These are phyloP conservation scores for Diaprepes abbreviatus DNA, from an alignment of 2,888 invertebrate species.

Conservation along the genomic window DNA sequence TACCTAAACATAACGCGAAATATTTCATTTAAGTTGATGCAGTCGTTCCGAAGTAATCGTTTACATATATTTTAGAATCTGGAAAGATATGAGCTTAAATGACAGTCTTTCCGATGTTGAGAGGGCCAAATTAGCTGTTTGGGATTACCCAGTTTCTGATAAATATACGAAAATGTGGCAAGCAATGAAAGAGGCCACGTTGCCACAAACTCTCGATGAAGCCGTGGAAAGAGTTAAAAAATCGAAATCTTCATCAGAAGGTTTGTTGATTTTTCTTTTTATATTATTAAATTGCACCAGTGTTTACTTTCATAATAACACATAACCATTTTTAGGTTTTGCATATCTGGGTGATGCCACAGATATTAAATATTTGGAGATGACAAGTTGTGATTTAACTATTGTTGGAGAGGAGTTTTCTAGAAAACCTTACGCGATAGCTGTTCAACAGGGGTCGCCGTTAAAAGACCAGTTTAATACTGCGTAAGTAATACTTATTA, in stretches of 20 bases:
- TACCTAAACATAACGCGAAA: too few relatives aligned
- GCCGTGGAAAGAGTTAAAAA: slow-evolving; percentile 82
- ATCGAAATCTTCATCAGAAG: slow-evolving; percentile 80
- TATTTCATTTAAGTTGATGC: too few relatives aligned
- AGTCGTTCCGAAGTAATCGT: too few relatives aligned
- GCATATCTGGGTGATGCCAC: slow-evolving; percentile 90
- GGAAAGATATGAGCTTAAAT: slow-evolving; percentile 98
- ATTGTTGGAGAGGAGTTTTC: slow-evolving; percentile 98
- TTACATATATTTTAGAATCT: slow-evolving; percentile 76
- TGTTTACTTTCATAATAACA: background rate
- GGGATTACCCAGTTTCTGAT: slow-evolving; percentile 99
- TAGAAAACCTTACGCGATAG: slow-evolving; percentile 96
- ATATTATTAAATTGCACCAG: background rate
- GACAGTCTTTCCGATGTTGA: slow-evolving; percentile 92
- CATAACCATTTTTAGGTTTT: slow-evolving; percentile 77
- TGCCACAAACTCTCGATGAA: slow-evolving; percentile 84
- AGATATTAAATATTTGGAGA: slow-evolving; percentile 81
- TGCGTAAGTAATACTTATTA: slow-evolving; percentile 79
- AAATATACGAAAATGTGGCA: slow-evolving; percentile 99
- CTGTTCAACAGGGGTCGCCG: slow-evolving; percentile 96
- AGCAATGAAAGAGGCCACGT: slow-evolving; percentile 87
- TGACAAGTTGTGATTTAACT: slow-evolving; percentile 90
- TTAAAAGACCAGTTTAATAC: slow-evolving; percentile 95
- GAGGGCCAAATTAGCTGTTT: slow-evolving; percentile 94
- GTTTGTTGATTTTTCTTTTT: slow-evolving; percentile 18